phyloP scores from a whole-genome alignment of 1,140 invertebrate genomes.

The Pseudomyrmex concolor region DNA sequence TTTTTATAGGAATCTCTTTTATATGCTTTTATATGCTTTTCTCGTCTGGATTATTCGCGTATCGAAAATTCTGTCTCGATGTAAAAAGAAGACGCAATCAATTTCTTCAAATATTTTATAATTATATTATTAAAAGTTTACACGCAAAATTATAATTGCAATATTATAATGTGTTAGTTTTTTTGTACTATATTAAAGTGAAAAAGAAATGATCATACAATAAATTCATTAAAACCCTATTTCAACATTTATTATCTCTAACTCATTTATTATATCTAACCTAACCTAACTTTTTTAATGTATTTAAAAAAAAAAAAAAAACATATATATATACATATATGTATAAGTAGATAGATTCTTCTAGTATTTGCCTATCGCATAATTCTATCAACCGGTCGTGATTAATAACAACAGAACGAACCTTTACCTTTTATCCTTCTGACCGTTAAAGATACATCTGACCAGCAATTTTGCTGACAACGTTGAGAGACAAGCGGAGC shows the following conservation, averaged over 20 bases:
- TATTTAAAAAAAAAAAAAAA: too few species aligned
- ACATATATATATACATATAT: too few species aligned
- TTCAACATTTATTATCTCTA: too few species aligned
- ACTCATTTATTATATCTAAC: too few species aligned
- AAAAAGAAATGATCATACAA: too few species aligned
- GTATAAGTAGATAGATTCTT: background rate
- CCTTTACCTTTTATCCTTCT: background rate
- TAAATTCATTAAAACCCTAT: too few species aligned
- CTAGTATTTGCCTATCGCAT: too few species aligned
- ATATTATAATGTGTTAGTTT: too few species aligned
- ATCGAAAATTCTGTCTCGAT: conserved; percentile 7
- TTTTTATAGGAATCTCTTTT: conserved; percentile 44
- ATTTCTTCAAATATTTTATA: background rate
- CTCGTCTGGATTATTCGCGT: conserved; percentile 4
- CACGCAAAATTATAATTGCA: too few species aligned
- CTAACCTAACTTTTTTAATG: too few species aligned
- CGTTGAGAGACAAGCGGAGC: background rate
- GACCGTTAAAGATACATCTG: background rate
- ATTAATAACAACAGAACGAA: background rate
- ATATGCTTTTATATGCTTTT: conserved; percentile 33
- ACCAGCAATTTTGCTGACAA: background rate
- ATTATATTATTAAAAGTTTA: background rate
- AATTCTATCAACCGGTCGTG: background rate
- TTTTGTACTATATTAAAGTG: too few species aligned
- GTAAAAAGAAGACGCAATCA: background rate